Base-by-base conservation (phyloP, 2,797 vertebrate genomes). In the Dryobates pubescens region DNA sequence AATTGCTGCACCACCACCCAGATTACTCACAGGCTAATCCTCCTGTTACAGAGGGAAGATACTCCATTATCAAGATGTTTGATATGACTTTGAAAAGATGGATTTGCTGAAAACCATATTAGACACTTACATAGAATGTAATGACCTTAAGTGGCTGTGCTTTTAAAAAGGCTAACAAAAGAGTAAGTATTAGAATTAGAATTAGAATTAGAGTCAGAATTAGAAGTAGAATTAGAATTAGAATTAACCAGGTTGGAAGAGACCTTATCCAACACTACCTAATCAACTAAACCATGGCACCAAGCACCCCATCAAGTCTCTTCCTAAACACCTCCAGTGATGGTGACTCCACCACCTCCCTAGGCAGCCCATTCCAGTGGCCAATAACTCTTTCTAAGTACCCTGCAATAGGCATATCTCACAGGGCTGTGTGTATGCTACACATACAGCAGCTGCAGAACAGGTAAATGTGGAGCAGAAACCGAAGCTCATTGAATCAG, bases 11-110 rank as follows among this genome's bases (percentile, higher is more conserved):
- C 34, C 78, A 84, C 51, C 72, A 54, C 79, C 84, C 73, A 65
- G 32, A 72, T 89, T 81, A 90, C 91, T 89, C 76, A 92, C 53
- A 56, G 51, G 29, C 45, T 58, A 79, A 88, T 91, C 69, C 70
- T 91, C 18, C 64, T n/a, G 29, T 67, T 63, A 36, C 84, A 82
- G 53, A 49, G 82, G 75, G 34, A 64, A 92, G 80, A 86, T 38
- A 36, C 30, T 49, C 32, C 1, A 2, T 64, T 86, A 83, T 64
- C 58, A 79, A 62, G 67, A 86, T 71, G 54, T 82, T 49, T 81
- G 70, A 82, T 84, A 82, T 5, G 41, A 89, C 82, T 88, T 87
- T 70, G 76, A 77, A 78, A 89, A 67, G 38, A 80, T 29, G n/a
- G 15, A 10, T 90, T 88, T 88, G 79, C 69, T 3, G 17, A 89